Evolutionary conservation across 1,140 invertebrate genomes (phyloP).

Genomic region (Apocrypta bakeri): DNA sequence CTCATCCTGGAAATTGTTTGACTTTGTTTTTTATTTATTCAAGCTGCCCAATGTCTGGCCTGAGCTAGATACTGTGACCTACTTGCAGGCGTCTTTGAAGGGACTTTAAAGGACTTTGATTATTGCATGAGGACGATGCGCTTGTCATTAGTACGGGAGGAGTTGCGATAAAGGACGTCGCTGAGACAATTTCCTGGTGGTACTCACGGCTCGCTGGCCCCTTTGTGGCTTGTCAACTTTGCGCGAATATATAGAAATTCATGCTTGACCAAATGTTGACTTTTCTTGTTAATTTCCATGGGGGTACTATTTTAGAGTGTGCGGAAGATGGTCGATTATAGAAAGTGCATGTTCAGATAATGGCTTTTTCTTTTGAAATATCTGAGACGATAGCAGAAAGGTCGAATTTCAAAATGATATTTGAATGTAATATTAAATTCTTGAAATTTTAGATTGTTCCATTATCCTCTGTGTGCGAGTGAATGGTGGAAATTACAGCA

Average conservation of each 20-base stretch:
- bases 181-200: constrained; percentile 62
- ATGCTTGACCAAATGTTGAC: neutral
- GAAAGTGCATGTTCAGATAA: too few species aligned
- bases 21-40: neutral
- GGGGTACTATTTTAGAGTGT: neutral
- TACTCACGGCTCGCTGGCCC: constrained; percentile 50
- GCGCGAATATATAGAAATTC: neutral
- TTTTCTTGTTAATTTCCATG: neutral
- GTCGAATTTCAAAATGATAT: too few species aligned
- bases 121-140: constrained; percentile 5
- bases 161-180: constrained; percentile 4
- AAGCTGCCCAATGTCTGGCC: neutral
- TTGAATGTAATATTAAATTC: too few species aligned
- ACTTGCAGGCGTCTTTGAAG: neutral
- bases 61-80: neutral
- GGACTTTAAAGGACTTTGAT: constrained; percentile 24
- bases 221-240: constrained; percentile 48
- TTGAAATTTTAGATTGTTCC: too few species aligned
- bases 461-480: too few species aligned
- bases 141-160: constrained; percentile 53
- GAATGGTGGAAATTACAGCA: too few species aligned
- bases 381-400: too few species aligned
- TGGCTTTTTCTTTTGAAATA: too few species aligned
- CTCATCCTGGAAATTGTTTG: neutral
- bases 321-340: too few species aligned